Percentiles rank a stretch among this genome's conserved stretches.
These are phyloP conservation scores for Ephestia elutella DNA, from an alignment of 1,140 invertebrate genomes.

Conservation along the genomic window DNA sequence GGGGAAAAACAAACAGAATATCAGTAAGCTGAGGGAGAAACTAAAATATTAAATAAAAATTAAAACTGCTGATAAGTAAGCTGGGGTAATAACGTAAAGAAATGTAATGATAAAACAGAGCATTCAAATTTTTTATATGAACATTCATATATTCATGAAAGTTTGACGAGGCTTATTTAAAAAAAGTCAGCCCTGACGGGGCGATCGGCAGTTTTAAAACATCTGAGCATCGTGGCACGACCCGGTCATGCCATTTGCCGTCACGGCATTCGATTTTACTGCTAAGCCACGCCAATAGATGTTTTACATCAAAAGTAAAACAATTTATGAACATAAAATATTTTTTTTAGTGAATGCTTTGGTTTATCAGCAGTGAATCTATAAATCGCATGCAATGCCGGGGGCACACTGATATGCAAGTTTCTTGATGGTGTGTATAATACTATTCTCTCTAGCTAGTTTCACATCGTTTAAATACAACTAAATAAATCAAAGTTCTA, in stretches of 20 bases:
- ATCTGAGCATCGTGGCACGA: too few relatives aligned
- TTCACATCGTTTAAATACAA: too few relatives aligned
- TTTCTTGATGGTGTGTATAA: neutral
- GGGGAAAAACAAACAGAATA: constrained; percentile 40
- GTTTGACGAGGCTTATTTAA: too few relatives aligned
- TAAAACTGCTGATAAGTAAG: constrained; percentile 7
- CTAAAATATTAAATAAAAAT: constrained; percentile 24
- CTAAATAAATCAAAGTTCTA: too few relatives aligned
- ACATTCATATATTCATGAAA: too few relatives aligned
- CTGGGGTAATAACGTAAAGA: neutral
- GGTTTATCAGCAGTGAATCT: neutral
- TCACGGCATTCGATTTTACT: too few relatives aligned
- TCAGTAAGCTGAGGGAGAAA: constrained; percentile 31
- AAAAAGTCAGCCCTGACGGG: too few relatives aligned
- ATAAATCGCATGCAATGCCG: constrained; percentile 28
- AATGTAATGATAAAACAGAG: neutral
- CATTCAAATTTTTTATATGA: neutral
- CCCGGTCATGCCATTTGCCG: too few relatives aligned
- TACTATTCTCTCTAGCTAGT: too few relatives aligned
- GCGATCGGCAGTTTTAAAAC: too few relatives aligned
- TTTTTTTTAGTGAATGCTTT: neutral
- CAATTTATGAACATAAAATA: neutral
- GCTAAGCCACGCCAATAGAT: too few relatives aligned
- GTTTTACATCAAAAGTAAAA: too few relatives aligned
- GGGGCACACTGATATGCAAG: constrained; percentile 14